phyloP scores from a whole-genome alignment of 1,140 invertebrate genomes.

The Ips typographus region DNA sequence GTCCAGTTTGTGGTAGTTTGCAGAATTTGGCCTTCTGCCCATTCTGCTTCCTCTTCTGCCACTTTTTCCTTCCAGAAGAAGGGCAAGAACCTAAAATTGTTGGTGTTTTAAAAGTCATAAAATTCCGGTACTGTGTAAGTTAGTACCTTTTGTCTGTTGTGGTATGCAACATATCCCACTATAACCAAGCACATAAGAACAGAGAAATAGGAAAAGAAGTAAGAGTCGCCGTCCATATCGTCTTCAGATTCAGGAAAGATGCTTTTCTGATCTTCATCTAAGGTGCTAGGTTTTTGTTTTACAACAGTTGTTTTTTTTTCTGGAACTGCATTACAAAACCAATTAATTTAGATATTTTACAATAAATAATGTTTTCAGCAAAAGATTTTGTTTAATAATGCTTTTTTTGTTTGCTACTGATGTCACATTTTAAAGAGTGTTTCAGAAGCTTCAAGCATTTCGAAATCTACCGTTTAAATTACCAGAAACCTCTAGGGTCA shows the following conservation, averaged over 20 bases:
- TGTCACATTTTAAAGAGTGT: too few species aligned
- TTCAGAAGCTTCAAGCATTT: too few species aligned
- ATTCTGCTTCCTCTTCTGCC: conserved; percentile 52
- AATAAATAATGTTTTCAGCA: too few species aligned
- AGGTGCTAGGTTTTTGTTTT: conserved; percentile 27
- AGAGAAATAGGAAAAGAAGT: conserved; percentile 67
- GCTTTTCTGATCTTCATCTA: conserved; percentile 17
- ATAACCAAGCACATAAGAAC: conserved; percentile 61
- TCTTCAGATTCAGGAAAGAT: conserved; percentile 16
- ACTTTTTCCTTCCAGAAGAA: conserved; percentile 59
- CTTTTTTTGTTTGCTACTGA: too few species aligned
- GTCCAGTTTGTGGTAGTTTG: conserved; percentile 63
- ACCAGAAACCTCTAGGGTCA: too few species aligned
- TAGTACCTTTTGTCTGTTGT: conserved; percentile 69
- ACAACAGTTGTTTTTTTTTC: too few species aligned
- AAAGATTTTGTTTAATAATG: too few species aligned
- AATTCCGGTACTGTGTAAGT: too few species aligned
- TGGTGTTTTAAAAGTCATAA: neutral
- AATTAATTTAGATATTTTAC: too few species aligned
- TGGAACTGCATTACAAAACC: too few species aligned
- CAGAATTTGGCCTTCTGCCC: conserved; percentile 58
- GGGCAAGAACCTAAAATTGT: conserved; percentile 57
- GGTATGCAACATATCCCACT: conserved; percentile 63
- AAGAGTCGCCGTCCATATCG: conserved; percentile 53
- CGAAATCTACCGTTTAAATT: too few species aligned